Base-by-base conservation (phyloP, 2,113 vertebrate species). In the Galbula dea region DNA sequence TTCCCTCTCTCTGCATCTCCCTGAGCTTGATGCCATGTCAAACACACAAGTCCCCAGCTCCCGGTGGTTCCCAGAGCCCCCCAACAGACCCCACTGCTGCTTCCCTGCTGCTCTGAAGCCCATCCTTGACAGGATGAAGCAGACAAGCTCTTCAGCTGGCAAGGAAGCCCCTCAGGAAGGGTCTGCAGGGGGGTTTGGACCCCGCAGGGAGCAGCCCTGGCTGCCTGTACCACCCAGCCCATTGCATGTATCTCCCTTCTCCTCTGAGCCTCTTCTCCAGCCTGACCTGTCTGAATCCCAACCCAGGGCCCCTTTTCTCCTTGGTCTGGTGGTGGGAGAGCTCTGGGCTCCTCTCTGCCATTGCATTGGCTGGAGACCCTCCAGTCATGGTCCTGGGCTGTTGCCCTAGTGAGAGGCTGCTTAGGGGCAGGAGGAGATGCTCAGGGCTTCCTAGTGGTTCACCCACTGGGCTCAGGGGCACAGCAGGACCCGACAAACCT, bases 381-480 rank as follows among this genome's bases (percentile, higher is more conserved):
- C 34, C 78, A 27, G 61, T 11, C 2, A 0, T 5, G 36, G 7
- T 37, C 26, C 57, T 48, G 52, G 49, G 66, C 59, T 32, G 2
- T 5, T 10, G 24, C 29, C 36, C 23, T 0, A 0, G 22, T 0
- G 1, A 22, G 59, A 16, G 22, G 54, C 36, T 62, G 65, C 63
- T 63, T 2, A 5, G 43, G 75, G 61, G 68, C 62, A 68, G 52
- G 37, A 67, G 83, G 57, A 66, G 57, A 20, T 4, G 22, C 46
- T 30, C 3, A 9, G 23, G 32, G 58, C 19, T 43, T 27, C 3
- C 2, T 21, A 21, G 55, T 65, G 94, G 58, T 39, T 85, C 69
- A 54, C 45, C 14, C 23, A 59, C 51, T 26, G 82, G 78, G 88
- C 55, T 46, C 34, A 3, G 34, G 57, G 71, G 48, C 7, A 17